Evolutionary conservation across 2,113 vertebrate genomes (phyloP).

Genomic region (Malurus cyaneus): DNA sequence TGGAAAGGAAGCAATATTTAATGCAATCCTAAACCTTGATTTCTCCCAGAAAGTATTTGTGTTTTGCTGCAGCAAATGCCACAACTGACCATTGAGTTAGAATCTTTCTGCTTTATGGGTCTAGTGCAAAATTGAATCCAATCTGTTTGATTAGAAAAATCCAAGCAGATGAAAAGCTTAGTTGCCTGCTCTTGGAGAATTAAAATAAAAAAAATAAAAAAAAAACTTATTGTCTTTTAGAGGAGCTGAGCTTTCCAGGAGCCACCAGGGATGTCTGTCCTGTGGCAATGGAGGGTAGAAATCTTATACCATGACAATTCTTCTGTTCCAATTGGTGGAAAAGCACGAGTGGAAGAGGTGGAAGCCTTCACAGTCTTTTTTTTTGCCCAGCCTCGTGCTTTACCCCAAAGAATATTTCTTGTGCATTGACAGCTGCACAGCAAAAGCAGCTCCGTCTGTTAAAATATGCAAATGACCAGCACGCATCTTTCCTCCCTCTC

Average conservation of each 20-base stretch:
- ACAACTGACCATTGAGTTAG: neutral
- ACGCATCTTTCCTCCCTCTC: conserved; percentile 33
- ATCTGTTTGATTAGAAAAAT: conserved; percentile 13
- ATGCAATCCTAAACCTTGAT: neutral
- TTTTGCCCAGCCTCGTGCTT: conserved; percentile 16
- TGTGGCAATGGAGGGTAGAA: neutral
- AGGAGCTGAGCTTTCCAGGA: neutral
- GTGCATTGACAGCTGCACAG: conserved; percentile 59
- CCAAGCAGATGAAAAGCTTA: neutral
- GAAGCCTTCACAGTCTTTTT: neutral
- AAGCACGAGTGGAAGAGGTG: neutral
- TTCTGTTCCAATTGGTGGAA: conserved; percentile 6
- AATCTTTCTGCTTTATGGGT: neutral
- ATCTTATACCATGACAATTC: neutral
- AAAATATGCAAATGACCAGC: conserved; percentile 66
- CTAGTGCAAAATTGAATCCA: neutral
- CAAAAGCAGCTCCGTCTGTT: conserved; percentile 59
- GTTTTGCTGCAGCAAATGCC: neutral
- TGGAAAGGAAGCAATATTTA: neutral
- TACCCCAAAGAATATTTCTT: conserved; percentile 67
- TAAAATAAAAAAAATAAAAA: conserved; percentile 38
- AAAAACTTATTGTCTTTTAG: neutral
- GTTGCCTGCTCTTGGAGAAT: neutral
- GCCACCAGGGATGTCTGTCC: neutral
- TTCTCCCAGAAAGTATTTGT: neutral